Percentiles rank a stretch among this genome's conserved stretches.
phyloP scores from a whole-genome alignment of 2,888 invertebrate species.

The Leptogaster cylindrica region DNA sequence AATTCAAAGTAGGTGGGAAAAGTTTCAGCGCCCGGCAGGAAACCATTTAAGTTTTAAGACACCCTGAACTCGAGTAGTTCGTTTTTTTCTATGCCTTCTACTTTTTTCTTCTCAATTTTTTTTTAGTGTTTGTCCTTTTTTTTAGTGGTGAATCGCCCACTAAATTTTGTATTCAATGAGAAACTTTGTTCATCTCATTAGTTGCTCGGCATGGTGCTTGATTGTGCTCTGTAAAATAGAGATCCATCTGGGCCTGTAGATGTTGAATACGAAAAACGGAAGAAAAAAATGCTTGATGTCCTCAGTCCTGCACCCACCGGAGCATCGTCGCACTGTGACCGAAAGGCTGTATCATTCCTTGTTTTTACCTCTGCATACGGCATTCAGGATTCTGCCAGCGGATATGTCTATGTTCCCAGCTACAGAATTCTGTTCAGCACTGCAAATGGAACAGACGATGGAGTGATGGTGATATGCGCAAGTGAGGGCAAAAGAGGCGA shows the following conservation, averaged over 20 bases:
- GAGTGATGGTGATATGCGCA: not conserved
- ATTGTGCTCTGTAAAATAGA: conserved; percentile 34
- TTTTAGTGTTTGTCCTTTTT: conserved; percentile 2
- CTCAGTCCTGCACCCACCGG: conserved; percentile 3
- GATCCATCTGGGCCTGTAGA: conserved; percentile 14
- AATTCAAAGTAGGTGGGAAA: conserved; percentile 6
- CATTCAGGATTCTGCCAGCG: conserved; percentile 22
- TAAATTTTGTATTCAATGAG: conserved; percentile 38
- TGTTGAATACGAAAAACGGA: not conserved
- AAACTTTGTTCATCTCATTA: conserved; percentile 40
- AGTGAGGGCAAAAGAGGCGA: conserved; percentile 16
- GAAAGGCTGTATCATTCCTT: conserved; percentile 17
- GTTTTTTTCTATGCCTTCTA: not conserved
- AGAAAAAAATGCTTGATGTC: conserved; percentile 9
- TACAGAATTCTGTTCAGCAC: conserved; percentile 11
- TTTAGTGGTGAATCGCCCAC: conserved; percentile 9
- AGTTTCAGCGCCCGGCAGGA: not conserved
- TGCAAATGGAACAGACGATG: not conserved
- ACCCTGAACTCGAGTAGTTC: conserved; percentile 16
- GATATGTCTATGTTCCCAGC: conserved; percentile 14
- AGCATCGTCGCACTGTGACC: conserved; percentile 16
- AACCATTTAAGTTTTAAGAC: conserved; percentile 25
- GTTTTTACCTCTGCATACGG: conserved; percentile 36
- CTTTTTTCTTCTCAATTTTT: not conserved
- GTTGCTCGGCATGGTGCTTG: conserved; percentile 36